phyloP scores from a whole-genome alignment of 2,888 invertebrate genomes.

The Drosophila tripunctata region DNA sequence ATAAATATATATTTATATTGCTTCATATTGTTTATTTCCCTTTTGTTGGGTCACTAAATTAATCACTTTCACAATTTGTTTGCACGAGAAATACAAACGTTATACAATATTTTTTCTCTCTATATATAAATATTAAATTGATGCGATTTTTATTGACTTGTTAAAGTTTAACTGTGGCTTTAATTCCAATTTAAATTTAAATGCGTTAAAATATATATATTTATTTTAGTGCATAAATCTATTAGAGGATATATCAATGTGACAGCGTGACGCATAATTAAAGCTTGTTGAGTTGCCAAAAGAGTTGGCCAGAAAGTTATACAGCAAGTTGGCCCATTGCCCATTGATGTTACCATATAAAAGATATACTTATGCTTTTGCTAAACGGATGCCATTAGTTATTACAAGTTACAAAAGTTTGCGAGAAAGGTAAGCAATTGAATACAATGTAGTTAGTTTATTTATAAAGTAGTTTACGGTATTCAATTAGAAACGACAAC shows the following conservation, averaged over 20 bases:
- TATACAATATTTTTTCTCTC: background rate
- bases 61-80: conserved; percentile 3
- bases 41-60: background rate
- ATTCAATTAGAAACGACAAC: conserved; percentile 28
- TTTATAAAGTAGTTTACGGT: conserved; percentile 12
- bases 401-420: conserved; percentile 19
- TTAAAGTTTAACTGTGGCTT: background rate
- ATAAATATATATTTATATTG: background rate
- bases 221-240: background rate
- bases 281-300: conserved; percentile 55
- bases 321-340: conserved; percentile 51
- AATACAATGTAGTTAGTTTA: no score
- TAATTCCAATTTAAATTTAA: conserved; percentile 13
- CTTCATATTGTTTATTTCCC: background rate
- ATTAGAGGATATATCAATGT: conserved; percentile 6
- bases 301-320: conserved; percentile 47
- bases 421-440: conserved; percentile 9
- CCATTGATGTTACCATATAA: conserved; percentile 48
- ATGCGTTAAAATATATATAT: background rate
- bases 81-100: background rate
- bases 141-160: background rate
- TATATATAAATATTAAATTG: conserved; percentile 8
- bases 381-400: conserved; percentile 49
- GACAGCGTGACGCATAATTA: conserved; percentile 70
- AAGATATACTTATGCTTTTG: conserved; percentile 11